These are phyloP conservation scores for Drosophila santomea DNA, from an alignment of 1,140 invertebrate genomes.

Conservation along the genomic window DNA sequence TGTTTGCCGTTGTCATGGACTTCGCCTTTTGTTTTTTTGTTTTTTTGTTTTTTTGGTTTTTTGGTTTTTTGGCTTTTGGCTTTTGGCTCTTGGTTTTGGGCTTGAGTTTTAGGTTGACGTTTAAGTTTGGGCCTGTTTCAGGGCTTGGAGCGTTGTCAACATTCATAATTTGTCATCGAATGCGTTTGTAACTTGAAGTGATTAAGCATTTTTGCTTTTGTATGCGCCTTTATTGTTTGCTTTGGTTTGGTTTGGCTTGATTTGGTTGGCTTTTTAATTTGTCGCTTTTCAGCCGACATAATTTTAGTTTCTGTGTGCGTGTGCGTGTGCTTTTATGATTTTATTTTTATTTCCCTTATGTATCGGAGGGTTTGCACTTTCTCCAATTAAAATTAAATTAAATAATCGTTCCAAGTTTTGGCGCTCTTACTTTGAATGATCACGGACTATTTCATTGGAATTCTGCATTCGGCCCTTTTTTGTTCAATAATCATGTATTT, in stretches of 20 bases:
- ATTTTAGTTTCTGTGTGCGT: constrained; percentile 41
- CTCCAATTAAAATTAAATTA: constrained; percentile 80
- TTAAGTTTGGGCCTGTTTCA: constrained; percentile 5
- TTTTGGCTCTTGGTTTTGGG: neutral
- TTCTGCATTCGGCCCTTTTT: neutral
- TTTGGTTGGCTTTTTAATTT: constrained; percentile 43
- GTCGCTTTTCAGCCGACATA: constrained; percentile 27
- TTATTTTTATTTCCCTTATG: constrained; percentile 5
- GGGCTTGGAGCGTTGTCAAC: constrained; percentile 48
- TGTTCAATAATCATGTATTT: neutral
- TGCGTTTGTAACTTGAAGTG: constrained; percentile 74
- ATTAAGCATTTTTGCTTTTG: constrained; percentile 67
- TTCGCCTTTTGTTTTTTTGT: constrained; percentile 13
- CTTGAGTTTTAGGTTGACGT: neutral
- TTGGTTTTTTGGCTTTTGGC: too few relatives aligned
- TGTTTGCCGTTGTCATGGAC: constrained; percentile 59
- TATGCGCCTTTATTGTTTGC: constrained; percentile 23
- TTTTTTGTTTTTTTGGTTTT: neutral
- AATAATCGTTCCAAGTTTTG: constrained; percentile 56
- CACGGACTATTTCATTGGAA: neutral
- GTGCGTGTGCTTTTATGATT: constrained; percentile 27
- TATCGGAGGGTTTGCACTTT: constrained; percentile 70
- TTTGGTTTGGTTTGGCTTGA: constrained; percentile 43
- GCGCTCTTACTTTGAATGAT: constrained; percentile 5
- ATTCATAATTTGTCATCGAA: constrained; percentile 79